Conservation (phyloP, 2,113 vertebrate genomes). For the Raja brachyura region DNA sequence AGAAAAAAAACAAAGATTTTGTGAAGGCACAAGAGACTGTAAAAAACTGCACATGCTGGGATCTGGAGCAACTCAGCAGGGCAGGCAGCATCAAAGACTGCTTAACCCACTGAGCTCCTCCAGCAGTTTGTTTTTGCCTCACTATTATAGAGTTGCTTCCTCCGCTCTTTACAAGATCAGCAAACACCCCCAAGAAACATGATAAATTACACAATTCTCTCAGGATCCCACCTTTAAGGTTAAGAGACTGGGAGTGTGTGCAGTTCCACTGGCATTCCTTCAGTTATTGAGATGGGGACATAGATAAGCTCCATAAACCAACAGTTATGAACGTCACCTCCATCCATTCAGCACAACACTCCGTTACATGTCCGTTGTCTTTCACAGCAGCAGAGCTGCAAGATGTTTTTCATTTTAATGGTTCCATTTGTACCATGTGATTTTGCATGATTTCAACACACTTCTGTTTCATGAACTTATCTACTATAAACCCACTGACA, state of each 20-base stretch:
- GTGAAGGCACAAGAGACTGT: too few relatives aligned
- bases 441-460: neutral
- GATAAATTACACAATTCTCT: neutral
- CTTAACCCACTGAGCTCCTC: too few relatives aligned
- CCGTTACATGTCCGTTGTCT: neutral
- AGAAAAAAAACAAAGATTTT: conserved; percentile 24
- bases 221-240: neutral
- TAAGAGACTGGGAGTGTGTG: neutral
- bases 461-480: neutral
- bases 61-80: too few relatives aligned
- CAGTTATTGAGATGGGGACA: neutral
- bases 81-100: too few relatives aligned
- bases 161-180: neutral
- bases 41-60: too few relatives aligned
- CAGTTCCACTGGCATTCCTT: neutral
- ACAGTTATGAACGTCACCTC: neutral
- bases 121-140: too few relatives aligned
- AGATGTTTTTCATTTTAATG: neutral
- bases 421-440: neutral
- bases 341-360: neutral
- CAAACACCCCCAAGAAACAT: neutral
- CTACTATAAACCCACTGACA: too few relatives aligned
- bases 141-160: neutral
- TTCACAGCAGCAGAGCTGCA: neutral
- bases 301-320: neutral